Conservation (phyloP, 2,113 vertebrate species). For the Centropus bengalensis region DNA sequence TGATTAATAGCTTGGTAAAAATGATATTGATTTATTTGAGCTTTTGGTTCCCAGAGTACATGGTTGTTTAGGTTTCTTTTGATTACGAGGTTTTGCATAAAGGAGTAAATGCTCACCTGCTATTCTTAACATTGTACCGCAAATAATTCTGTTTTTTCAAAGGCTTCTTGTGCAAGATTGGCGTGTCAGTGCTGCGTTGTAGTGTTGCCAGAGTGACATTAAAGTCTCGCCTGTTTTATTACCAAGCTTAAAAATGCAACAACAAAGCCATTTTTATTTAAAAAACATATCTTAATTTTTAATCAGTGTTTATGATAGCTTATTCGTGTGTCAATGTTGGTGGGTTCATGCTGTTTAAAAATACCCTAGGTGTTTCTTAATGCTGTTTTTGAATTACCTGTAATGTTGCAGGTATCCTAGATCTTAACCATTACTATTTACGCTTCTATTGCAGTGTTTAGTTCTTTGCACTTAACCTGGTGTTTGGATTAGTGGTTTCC, state of each 20-base stretch:
- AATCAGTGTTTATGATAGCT: neutral
- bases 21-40: neutral
- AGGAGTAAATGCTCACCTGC: neutral
- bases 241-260: neutral
- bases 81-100: neutral
- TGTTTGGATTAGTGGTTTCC: neutral
- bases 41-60: neutral
- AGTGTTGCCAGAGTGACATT: neutral
- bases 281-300: neutral
- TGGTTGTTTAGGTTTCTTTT: neutral
- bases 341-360: neutral
- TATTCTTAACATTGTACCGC: neutral
- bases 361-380: neutral
- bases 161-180: neutral
- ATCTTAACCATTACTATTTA: neutral
- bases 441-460: accelerated
- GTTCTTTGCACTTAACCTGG: neutral
- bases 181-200: neutral
- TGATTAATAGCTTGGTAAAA: neutral
- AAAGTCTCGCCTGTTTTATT: neutral
- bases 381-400: neutral
- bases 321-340: neutral
- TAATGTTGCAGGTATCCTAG: neutral
- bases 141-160: neutral
- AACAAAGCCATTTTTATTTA: neutral